Conservation (phyloP, 53 echinoderm and acorn worm genomes). For the Antedon mediterranea region DNA sequence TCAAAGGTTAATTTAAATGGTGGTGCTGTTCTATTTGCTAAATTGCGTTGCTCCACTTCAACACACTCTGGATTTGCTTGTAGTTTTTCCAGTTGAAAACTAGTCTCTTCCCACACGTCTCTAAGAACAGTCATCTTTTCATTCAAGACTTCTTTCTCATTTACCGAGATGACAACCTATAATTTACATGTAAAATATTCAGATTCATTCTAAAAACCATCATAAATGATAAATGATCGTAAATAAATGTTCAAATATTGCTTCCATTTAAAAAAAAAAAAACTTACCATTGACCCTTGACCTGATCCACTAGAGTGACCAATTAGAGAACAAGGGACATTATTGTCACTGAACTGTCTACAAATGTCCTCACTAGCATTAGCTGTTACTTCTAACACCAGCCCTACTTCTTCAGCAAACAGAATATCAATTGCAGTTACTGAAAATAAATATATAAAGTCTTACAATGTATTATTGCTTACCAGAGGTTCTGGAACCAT, state of each 20-base stretch:
- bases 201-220: no score
- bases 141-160: slow-evolving; percentile 35
- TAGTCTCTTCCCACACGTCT: slow-evolving; percentile 90
- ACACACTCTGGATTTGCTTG: slow-evolving; percentile 87
- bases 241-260: no score
- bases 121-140: slow-evolving; percentile 51
- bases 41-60: slow-evolving; percentile 39
- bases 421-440: slow-evolving; percentile 42
- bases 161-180: slow-evolving; percentile 44
- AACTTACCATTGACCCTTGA: slow-evolving; percentile 41
- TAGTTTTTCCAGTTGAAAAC: slow-evolving; percentile 61
- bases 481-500: no score
- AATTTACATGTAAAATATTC: not conserved
- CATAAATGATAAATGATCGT: no score
- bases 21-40: slow-evolving; percentile 60
- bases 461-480: no score
- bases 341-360: slow-evolving; percentile 30
- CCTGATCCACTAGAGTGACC: slow-evolving; percentile 49
- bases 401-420: slow-evolving; percentile 85
- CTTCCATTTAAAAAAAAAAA: no score
- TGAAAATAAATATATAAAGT: not conserved
- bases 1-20: slow-evolving; percentile 75
- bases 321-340: slow-evolving; percentile 63
- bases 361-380: slow-evolving; percentile 39
- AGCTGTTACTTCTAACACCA: slow-evolving; percentile 56